phyloP scores from a whole-genome alignment of 2,888 invertebrate species.

The Hyles lineata region DNA sequence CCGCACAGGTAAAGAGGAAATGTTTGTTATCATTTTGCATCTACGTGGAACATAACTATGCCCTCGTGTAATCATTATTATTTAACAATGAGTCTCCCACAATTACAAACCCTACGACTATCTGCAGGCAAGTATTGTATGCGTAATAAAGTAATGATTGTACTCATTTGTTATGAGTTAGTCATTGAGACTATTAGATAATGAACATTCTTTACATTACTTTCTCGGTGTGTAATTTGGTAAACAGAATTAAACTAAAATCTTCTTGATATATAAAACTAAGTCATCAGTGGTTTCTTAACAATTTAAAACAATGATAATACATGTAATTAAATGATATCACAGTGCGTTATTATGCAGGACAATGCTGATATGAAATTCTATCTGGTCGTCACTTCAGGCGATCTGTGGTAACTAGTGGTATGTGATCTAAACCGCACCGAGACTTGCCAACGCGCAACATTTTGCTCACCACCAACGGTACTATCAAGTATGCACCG shows the following conservation, averaged over 20 bases:
- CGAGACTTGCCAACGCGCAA: slow-evolving; percentile 39
- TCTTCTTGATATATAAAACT: background rate
- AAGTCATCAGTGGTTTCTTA: background rate
- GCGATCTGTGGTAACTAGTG: slow-evolving; percentile 37
- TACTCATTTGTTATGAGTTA: background rate
- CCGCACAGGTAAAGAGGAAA: background rate
- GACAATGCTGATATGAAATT: slow-evolving; percentile 43
- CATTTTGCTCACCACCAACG: slow-evolving; percentile 57
- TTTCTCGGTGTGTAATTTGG: background rate
- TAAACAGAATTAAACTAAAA: background rate
- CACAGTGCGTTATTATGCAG: slow-evolving; percentile 16
- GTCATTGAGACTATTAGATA: background rate
- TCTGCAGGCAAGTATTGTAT: background rate
- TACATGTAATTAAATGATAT: background rate
- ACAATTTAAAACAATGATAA: background rate
- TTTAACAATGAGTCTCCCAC: slow-evolving; percentile 2
- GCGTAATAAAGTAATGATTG: slow-evolving; percentile 3
- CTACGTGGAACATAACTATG: background rate
- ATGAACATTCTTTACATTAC: background rate
- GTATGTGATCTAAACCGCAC: slow-evolving; percentile 45
- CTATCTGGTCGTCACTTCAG: slow-evolving; percentile 40
- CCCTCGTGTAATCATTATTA: background rate
- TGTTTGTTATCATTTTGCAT: background rate
- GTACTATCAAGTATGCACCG: slow-evolving; percentile 71
- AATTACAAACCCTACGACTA: background rate